phyloP scores from a whole-genome alignment of 1,140 invertebrate genomes.

The Pteromalus puparum region DNA sequence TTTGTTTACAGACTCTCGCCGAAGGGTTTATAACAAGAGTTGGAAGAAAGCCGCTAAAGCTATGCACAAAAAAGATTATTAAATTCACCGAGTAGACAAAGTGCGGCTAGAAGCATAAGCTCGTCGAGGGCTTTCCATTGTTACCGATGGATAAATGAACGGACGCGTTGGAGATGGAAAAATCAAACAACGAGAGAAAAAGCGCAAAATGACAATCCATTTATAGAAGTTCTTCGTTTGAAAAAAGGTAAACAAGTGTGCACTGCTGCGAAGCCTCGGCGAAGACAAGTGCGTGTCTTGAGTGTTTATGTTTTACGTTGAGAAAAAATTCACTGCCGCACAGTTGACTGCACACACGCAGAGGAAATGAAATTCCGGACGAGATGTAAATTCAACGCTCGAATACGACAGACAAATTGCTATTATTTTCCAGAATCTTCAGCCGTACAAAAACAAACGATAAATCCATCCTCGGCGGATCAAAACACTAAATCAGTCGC shows the following conservation, averaged over 20 bases:
- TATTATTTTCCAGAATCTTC: neutral
- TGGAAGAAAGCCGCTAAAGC: slow-evolving; percentile 15
- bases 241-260: neutral
- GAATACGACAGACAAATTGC: neutral
- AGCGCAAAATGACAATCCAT: neutral
- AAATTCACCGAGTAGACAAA: slow-evolving; percentile 47
- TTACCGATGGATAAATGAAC: slow-evolving; percentile 32
- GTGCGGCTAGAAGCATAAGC: slow-evolving; percentile 33
- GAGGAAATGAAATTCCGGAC: too few relatives aligned
- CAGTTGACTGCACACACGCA: too few relatives aligned
- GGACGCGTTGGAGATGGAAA: slow-evolving; percentile 17
- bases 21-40: slow-evolving; percentile 1
- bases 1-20: neutral
- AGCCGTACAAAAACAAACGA: neutral
- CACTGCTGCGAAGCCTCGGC: too few relatives aligned
- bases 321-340: too few relatives aligned
- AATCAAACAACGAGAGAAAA: slow-evolving; percentile 16
- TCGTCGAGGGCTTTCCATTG: slow-evolving; percentile 18
- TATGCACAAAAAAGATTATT: slow-evolving; percentile 47
- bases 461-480: neutral
- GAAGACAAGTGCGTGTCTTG: too few relatives aligned
- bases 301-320: too few relatives aligned
- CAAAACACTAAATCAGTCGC: neutral
- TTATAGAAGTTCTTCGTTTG: neutral
- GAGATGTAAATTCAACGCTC: neutral